Conservation (phyloP, 2,113 vertebrate genomes). For the Festucalex cinctus region DNA sequence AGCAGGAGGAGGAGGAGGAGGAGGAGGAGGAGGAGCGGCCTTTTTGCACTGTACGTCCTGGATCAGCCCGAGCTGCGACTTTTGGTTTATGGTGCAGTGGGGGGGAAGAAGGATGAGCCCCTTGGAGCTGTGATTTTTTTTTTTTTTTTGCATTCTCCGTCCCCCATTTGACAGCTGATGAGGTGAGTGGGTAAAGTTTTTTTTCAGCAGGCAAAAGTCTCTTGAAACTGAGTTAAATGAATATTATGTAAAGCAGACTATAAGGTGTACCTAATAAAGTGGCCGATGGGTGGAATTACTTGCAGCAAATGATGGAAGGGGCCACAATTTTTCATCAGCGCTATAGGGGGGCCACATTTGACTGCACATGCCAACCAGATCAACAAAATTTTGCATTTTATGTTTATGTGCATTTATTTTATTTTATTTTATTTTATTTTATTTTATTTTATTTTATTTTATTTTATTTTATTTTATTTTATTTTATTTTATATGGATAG, state of each 20-base stretch:
- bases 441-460: no score
- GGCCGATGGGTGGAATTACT: no score
- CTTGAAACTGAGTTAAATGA: neutral
- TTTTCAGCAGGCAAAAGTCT: neutral
- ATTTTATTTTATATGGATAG: no score
- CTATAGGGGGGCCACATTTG: no score
- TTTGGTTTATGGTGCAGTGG: neutral
- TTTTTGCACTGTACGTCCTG: neutral
- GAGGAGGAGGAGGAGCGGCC: neutral
- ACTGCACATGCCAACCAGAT: no score
- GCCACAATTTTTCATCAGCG: no score
- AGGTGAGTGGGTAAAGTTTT: conserved; percentile 41
- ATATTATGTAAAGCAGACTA: no score
- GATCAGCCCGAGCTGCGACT: conserved; percentile 7
- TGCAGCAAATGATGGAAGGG: no score
- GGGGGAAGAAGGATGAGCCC: conserved; percentile 44
- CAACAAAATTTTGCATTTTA: no score
- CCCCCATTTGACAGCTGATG: conserved; percentile 29
- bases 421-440: no score
- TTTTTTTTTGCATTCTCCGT: neutral
- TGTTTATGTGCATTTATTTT: no score
- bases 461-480: no score
- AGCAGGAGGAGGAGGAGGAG: neutral
- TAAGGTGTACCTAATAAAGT: neutral
- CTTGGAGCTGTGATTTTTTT: conserved; percentile 41